Evolutionary conservation across 2,888 invertebrate species (phyloP).

Genomic region (Scrobipalpa costella): DNA sequence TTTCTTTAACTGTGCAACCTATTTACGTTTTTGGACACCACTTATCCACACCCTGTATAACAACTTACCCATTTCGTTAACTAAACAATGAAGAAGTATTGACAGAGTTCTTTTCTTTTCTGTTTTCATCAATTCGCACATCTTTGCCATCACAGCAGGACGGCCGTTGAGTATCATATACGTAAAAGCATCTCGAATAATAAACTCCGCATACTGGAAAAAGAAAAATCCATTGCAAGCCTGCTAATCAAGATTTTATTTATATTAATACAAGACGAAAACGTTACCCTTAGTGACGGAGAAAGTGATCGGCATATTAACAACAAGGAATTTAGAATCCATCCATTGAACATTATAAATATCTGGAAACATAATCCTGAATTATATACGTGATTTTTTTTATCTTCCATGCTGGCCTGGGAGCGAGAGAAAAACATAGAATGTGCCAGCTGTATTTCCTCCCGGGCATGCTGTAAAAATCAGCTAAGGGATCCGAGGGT

Average conservation of each 20-base stretch:
- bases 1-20: too few species aligned
- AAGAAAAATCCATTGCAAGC: not conserved
- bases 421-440: too few species aligned
- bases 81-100: slow-evolving; percentile 47
- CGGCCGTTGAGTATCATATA: slow-evolving; percentile 49
- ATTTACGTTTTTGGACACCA: too few species aligned
- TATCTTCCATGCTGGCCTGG: too few species aligned
- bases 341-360: slow-evolving; percentile 54
- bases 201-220: slow-evolving; percentile 47
- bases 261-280: not conserved
- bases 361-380: slow-evolving; percentile 44
- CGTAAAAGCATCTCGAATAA: slow-evolving; percentile 49
- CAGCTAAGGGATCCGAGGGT: too few species aligned
- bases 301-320: slow-evolving; percentile 57
- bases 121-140: slow-evolving; percentile 50
- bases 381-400: not conserved
- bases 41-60: too few species aligned
- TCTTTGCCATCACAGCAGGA: slow-evolving; percentile 50
- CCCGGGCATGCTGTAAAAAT: too few species aligned
- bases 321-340: slow-evolving; percentile 55
- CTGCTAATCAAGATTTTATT: too few species aligned
- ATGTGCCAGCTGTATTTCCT: too few species aligned
- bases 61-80: slow-evolving; percentile 35
- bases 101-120: slow-evolving; percentile 48
- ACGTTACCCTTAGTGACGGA: slow-evolving; percentile 52